Base-by-base conservation (phyloP, 2,113 vertebrate species). In the Percopsis transmontana region DNA sequence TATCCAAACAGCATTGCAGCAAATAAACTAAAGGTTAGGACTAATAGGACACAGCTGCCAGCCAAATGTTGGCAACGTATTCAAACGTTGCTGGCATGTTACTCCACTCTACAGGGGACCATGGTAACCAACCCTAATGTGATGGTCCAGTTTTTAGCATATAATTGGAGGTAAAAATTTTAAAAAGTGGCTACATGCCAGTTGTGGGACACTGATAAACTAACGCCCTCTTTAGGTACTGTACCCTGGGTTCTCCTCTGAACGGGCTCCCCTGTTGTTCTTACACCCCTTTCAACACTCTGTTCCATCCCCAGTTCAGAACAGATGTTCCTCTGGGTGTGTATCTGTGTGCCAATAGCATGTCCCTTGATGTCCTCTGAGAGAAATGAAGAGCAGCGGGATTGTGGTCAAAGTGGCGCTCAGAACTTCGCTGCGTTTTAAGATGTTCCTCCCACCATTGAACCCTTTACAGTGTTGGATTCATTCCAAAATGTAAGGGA, bases 231-330 rank as follows among this genome's bases (percentile, higher is more conserved):
- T 58, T 39, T 2, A 24, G 60, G 60, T 44, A 12, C 58, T 11
- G 50, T 56, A n/a, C 9, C 66, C 76, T 65, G 76, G 76, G 84
- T 83, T 88, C 82, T 83, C 78, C 70, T 66, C 70, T 67, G 0
- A 58, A 63, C 65, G 64, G 60, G n/a, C 18, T 23, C 33, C 38
- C 4, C 45, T 48, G 45, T 20, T 23, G 13, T 11, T 15, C 45
- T 33, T 33, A 33, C 45, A n/a, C n/a, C n/a, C n/a, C n/a, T n/a
- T n/a, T n/a, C n/a, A n/a, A 5, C 45, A 48, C 6, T 48, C 45
- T 48, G 6, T n/a, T n/a, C n/a, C n/a, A n/a, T 48, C 45, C 16
- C 6, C 45, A 15, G 11, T 44, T 44, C 11, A 1, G 1, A 3
- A 14, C 14, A 14, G 10, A 42, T 10, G 14, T 44, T 44, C 6